Conservation (phyloP, 2,888 invertebrate genomes). For the Pollenia labialis region DNA sequence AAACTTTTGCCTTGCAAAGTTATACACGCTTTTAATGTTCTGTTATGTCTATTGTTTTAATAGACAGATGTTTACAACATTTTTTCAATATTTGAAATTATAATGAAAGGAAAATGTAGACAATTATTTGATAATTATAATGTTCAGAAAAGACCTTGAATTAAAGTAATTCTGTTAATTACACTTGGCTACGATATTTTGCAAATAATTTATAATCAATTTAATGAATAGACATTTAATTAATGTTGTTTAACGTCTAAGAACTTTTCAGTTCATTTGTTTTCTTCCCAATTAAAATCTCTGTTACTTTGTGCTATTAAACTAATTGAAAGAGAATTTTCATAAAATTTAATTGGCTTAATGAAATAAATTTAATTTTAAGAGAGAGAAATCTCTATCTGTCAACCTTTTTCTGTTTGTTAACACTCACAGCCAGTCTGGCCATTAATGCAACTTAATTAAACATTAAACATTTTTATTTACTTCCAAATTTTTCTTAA, state of each 20-base stretch:
- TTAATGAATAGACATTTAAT: not conserved
- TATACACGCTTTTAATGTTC: conserved; percentile 17
- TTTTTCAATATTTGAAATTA: conserved; percentile 18
- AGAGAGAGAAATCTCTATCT: too few relatives aligned
- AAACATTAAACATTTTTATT: too few relatives aligned
- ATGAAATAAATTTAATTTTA: conserved; percentile 38
- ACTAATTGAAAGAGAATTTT: conserved; percentile 15
- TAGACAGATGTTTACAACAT: not conserved
- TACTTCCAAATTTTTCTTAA: too few relatives aligned
- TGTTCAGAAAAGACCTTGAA: not conserved
- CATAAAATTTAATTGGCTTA: conserved; percentile 44
- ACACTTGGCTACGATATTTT: conserved; percentile 6
- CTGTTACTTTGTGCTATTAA: conserved; percentile 7
- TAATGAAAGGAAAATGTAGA: not conserved
- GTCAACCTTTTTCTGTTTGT: too few relatives aligned
- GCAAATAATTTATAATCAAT: not conserved
- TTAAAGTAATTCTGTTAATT: not conserved
- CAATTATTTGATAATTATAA: conserved; percentile 9
- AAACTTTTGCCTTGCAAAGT: not conserved
- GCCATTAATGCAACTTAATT: too few relatives aligned
- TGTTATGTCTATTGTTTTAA: not conserved
- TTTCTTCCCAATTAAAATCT: not conserved
- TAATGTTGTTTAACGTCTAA: too few relatives aligned
- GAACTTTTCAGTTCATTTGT: not conserved
- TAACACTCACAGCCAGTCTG: too few relatives aligned